phyloP scores from a whole-genome alignment of 2,113 vertebrate species.

The Charina bottae region DNA sequence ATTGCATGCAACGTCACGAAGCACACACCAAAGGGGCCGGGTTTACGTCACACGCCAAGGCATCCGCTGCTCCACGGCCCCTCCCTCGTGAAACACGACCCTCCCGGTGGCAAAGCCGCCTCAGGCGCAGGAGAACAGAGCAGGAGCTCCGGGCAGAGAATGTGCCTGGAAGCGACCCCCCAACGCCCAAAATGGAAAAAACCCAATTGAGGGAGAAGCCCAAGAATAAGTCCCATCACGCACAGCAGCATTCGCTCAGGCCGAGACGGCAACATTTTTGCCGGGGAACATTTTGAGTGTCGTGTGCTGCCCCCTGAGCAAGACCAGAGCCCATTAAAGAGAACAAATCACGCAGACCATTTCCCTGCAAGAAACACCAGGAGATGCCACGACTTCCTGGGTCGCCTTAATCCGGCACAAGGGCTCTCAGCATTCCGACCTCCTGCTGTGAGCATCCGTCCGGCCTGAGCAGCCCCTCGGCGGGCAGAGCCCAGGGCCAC shows the following conservation, averaged over 20 bases:
- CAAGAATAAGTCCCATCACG: neutral
- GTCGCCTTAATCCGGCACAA: no score
- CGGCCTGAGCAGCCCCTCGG: neutral
- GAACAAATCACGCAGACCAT: neutral
- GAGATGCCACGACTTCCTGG: neutral
- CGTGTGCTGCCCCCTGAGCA: neutral
- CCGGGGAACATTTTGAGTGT: neutral
- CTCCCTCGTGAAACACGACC: no score
- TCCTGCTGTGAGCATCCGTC: no score
- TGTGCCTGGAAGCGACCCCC: neutral
- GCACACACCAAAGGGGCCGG: no score
- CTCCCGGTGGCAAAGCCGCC: no score
- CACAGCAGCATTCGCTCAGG: no score
- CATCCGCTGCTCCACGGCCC: no score
- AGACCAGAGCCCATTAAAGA: neutral
- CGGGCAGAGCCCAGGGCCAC: neutral
- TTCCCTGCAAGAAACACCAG: neutral
- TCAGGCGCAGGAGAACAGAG: neutral
- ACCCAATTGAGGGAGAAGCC: fast-evolving
- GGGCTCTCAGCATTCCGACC: no score
- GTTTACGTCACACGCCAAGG: neutral
- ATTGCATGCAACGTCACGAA: no score
- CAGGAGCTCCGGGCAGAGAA: neutral
- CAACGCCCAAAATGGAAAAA: neutral
- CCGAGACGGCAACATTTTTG: neutral